A percentile compares a stretch with the other conserved stretches of the same genome.
Evolutionary conservation across 2,888 invertebrate genomes (phyloP).

Genomic region (Anoplius nigerrimus): DNA sequence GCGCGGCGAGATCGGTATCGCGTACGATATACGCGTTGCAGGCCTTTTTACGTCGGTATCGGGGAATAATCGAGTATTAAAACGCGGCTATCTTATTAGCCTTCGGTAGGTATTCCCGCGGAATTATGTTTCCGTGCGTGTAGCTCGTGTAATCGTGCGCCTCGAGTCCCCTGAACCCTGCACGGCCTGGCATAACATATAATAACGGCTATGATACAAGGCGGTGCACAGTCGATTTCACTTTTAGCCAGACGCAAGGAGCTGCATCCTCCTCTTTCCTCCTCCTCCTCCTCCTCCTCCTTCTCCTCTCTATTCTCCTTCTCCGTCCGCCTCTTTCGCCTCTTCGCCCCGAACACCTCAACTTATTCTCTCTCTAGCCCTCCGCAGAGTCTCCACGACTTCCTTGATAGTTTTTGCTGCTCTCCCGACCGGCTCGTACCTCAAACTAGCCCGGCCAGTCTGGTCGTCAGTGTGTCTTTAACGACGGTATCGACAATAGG

Average conservation of each 20-base stretch:
- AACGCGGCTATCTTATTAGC: no score
- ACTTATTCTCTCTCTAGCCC: neutral
- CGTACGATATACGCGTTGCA: no score
- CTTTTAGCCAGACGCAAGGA: slow-evolving; percentile 47
- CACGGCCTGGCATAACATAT: slow-evolving; percentile 43
- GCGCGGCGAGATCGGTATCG: no score
- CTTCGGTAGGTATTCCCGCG: slow-evolving; percentile 21
- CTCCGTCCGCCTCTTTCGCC: neutral
- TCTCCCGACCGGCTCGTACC: slow-evolving; percentile 5
- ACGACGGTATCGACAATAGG: slow-evolving; percentile 24
- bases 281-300: slow-evolving; percentile 26
- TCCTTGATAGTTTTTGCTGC: neutral
- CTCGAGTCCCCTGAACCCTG: slow-evolving; percentile 26
- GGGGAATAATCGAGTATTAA: no score
- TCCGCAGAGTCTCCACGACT: neutral
- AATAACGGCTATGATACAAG: slow-evolving; percentile 56
- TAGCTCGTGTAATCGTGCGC: slow-evolving; percentile 35
- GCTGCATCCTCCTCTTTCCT: slow-evolving; percentile 29
- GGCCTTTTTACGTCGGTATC: no score
- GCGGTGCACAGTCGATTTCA: slow-evolving; percentile 53
- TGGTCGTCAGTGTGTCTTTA: slow-evolving; percentile 2
- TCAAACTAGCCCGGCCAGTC: neutral
- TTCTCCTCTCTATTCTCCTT: slow-evolving; percentile 1
- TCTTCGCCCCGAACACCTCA: neutral
- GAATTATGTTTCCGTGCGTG: slow-evolving; percentile 28